Evolutionary conservation across 1,140 invertebrate genomes (phyloP).

Genomic region (Euura saliciscinereae): DNA sequence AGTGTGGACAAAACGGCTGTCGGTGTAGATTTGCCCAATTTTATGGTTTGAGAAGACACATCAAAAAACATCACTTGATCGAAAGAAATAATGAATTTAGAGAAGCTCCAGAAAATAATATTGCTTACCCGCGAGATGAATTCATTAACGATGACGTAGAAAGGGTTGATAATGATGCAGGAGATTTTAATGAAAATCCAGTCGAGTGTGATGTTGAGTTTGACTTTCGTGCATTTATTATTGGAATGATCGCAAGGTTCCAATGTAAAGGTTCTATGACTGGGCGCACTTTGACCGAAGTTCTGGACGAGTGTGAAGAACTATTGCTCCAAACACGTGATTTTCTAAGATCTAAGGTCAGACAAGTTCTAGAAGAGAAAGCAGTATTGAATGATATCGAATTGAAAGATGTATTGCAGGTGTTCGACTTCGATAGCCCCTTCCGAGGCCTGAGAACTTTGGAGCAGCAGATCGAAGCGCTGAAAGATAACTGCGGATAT

Average conservation of each 20-base stretch:
- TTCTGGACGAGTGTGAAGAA: constrained; percentile 14
- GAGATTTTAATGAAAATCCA: constrained; percentile 2
- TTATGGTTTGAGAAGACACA: constrained; percentile 10
- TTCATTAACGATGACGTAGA: background rate
- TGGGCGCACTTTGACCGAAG: background rate
- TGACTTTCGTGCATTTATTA: constrained; percentile 1
- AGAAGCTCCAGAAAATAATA: background rate
- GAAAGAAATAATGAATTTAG: constrained; percentile 8
- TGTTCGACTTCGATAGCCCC: background rate
- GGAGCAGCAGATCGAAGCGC: constrained; percentile 23
- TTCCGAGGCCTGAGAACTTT: constrained; percentile 14
- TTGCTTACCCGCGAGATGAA: background rate
- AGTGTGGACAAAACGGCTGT: constrained; percentile 19
- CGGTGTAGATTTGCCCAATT: background rate
- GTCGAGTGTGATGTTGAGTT: background rate
- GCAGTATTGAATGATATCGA: background rate
- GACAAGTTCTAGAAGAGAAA: background rate
- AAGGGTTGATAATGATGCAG: background rate
- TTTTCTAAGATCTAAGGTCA: constrained; percentile 6
- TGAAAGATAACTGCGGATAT: constrained; percentile 19
- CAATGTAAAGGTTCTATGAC: constrained; percentile 14
- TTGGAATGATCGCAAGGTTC: constrained; percentile 17
- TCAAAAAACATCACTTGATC: constrained; percentile 7
- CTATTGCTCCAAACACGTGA: background rate
- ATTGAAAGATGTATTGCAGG: background rate